phyloP scores from a whole-genome alignment of 2,888 invertebrate species.

The Nebria salina region DNA sequence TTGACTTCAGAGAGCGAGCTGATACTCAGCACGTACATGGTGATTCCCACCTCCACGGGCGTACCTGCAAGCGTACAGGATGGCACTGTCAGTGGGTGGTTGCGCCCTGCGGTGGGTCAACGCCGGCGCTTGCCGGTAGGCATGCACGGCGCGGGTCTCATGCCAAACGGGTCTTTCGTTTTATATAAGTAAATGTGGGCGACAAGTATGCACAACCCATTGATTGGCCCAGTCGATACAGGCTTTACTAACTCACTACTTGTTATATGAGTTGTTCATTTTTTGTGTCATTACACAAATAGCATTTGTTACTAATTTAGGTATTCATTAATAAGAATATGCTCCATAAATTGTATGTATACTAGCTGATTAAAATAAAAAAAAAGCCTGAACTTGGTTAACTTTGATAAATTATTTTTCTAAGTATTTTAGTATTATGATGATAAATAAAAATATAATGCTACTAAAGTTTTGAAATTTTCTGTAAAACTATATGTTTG shows the following conservation, averaged over 20 bases:
- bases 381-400: too few species aligned
- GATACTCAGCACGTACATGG: slow-evolving; percentile 98
- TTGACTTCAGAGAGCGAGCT: slow-evolving; percentile 98
- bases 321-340: neutral
- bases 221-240: slow-evolving; percentile 48
- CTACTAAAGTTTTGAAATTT: too few species aligned
- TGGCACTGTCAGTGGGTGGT: slow-evolving; percentile 50
- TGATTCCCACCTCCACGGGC: slow-evolving; percentile 96
- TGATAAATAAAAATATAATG: too few species aligned
- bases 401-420: too few species aligned
- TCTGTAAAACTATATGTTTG: too few species aligned
- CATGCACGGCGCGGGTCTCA: slow-evolving; percentile 47
- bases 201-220: slow-evolving; percentile 1
- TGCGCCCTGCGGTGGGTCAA: slow-evolving; percentile 47
- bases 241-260: slow-evolving; percentile 35
- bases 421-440: too few species aligned
- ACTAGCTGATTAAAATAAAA: too few species aligned
- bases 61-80: slow-evolving; percentile 61
- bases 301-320: neutral
- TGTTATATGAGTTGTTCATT: neutral
- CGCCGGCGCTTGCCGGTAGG: slow-evolving; percentile 40
- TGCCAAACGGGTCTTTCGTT: slow-evolving; percentile 45
- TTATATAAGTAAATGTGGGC: slow-evolving; percentile 1
- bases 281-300: neutral
- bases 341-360: neutral